Percentiles rank a stretch among this genome's conserved stretches.
Evolutionary conservation across 2,113 vertebrate species (phyloP).

Genomic region (Perognathus longimembris): DNA sequence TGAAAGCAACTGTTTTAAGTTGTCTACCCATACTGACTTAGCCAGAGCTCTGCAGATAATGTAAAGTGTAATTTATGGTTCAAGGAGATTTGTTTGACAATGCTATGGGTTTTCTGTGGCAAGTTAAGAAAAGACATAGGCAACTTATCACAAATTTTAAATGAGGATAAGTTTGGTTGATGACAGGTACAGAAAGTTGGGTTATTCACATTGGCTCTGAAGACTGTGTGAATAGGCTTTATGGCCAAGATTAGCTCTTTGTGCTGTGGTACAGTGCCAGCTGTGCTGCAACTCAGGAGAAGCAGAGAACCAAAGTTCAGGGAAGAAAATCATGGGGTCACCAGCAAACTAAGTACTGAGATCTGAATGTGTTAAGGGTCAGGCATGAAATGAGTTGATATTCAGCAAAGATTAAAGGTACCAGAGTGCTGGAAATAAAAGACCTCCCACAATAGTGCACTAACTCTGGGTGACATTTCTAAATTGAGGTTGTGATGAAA

Average conservation of each 20-base stretch:
- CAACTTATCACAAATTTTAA: constrained; percentile 21
- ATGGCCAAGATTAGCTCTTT: background rate
- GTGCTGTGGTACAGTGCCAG: fast-evolving
- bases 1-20: background rate
- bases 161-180: constrained; percentile 14
- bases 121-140: constrained; percentile 13
- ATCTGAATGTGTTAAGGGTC: too few species aligned
- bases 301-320: background rate
- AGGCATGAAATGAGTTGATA: background rate
- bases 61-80: background rate
- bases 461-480: background rate
- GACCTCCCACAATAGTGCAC: background rate
- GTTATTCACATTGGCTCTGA: background rate
- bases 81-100: constrained; percentile 4
- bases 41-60: background rate
- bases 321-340: background rate
- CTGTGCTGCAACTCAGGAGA: background rate
- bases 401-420: background rate
- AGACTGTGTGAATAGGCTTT: background rate
- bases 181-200: background rate
- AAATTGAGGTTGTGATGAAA: background rate
- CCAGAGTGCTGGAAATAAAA: background rate
- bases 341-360: background rate
- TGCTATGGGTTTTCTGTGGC: constrained; percentile 18
- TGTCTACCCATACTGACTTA: background rate